These are phyloP conservation scores for Rhamphomyia laevipes DNA, from an alignment of 2,888 invertebrate genomes.

Conservation along the genomic window DNA sequence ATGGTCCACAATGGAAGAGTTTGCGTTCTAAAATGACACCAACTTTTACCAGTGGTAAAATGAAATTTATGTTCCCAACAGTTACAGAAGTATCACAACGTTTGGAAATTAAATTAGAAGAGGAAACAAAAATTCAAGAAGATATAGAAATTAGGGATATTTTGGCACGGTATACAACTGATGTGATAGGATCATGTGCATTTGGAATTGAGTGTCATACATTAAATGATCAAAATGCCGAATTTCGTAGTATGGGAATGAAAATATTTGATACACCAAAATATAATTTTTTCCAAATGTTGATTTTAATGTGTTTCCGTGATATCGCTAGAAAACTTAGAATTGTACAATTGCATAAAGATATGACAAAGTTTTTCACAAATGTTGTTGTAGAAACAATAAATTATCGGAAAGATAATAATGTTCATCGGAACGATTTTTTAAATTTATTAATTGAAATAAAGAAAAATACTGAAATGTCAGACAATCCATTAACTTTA, in stretches of 20 bases:
- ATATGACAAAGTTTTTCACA: slow-evolving; percentile 8
- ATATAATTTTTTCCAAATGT: slow-evolving; percentile 18
- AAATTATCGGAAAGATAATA: slow-evolving; percentile 21
- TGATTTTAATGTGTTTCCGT: slow-evolving; percentile 22
- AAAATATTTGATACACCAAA: slow-evolving; percentile 10
- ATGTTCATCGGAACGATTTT: slow-evolving; percentile 32
- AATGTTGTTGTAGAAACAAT: slow-evolving; percentile 19
- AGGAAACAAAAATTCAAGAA: neutral
- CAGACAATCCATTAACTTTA: slow-evolving; percentile 21
- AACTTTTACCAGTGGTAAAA: slow-evolving; percentile 41
- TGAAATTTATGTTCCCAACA: slow-evolving; percentile 38
- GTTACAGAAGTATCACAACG: slow-evolving; percentile 23
- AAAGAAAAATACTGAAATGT: slow-evolving; percentile 16
- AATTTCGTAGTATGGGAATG: slow-evolving; percentile 19
- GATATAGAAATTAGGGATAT: slow-evolving; percentile 27
- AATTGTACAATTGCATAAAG: slow-evolving; percentile 17
- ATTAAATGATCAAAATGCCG: slow-evolving; percentile 22
- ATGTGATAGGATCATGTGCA: slow-evolving; percentile 32
- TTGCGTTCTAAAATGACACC: slow-evolving; percentile 38
- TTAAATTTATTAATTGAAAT: slow-evolving; percentile 33
- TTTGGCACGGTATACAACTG: slow-evolving; percentile 32
- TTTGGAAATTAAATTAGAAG: slow-evolving; percentile 12
- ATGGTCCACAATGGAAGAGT: slow-evolving; percentile 39
- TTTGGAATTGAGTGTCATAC: slow-evolving; percentile 32
- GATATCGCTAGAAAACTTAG: slow-evolving; percentile 22